phyloP scores from a whole-genome alignment of 1,140 invertebrate genomes.

The Solen grandis region DNA sequence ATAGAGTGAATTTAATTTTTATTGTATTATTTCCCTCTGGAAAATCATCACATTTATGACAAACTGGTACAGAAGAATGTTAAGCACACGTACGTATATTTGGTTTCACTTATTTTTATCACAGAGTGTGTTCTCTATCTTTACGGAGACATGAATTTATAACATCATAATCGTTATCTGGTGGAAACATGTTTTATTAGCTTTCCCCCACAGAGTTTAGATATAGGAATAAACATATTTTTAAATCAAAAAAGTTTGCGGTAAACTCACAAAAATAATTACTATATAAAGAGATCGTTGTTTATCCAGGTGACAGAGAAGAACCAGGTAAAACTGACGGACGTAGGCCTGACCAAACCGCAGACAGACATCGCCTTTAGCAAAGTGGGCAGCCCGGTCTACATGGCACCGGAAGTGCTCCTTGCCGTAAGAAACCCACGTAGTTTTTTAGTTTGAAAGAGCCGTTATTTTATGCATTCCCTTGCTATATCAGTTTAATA shows the following conservation, averaged over 20 bases:
- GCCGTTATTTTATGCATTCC: background rate
- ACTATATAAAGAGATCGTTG: background rate
- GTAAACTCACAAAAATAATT: background rate
- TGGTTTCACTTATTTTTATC: too few relatives aligned
- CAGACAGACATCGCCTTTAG: slow-evolving; percentile 68
- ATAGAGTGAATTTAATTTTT: too few relatives aligned
- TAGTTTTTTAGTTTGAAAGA: background rate
- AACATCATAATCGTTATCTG: background rate
- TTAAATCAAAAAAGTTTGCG: background rate
- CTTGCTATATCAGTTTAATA: background rate
- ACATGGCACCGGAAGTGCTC: slow-evolving; percentile 76
- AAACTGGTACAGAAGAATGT: too few relatives aligned
- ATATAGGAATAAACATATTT: background rate
- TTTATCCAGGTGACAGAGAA: slow-evolving; percentile 69
- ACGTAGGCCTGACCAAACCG: slow-evolving; percentile 74
- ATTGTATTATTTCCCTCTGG: too few relatives aligned
- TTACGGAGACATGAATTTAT: too few relatives aligned
- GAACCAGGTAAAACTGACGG: slow-evolving; percentile 70
- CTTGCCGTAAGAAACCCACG: slow-evolving; percentile 31
- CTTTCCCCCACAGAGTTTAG: background rate
- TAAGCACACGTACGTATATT: too few relatives aligned
- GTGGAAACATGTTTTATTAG: background rate
- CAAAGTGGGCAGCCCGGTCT: slow-evolving; percentile 69
- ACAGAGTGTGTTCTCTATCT: too few relatives aligned
- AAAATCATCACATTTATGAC: too few relatives aligned